Conservation (phyloP, 2,113 vertebrate species). For the Sapayoa aenigma region DNA sequence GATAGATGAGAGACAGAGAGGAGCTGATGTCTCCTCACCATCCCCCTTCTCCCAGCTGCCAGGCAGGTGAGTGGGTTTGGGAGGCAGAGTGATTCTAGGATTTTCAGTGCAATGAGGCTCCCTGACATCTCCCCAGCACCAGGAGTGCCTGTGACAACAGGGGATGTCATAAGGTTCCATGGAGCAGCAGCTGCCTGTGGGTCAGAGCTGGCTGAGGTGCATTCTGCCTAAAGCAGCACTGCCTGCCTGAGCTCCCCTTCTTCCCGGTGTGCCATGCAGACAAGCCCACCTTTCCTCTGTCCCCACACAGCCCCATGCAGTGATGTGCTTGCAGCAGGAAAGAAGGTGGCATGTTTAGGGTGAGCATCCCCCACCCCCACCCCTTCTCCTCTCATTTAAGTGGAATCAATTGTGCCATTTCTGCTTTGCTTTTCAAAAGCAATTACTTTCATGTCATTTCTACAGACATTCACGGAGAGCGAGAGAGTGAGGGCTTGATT, state of each 20-base stretch:
- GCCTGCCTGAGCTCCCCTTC: background rate
- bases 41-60: background rate
- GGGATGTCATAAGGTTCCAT: background rate
- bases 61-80: background rate
- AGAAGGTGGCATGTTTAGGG: conserved; percentile 71
- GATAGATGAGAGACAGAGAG: background rate
- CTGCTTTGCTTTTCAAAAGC: conserved; percentile 89
- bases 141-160: background rate
- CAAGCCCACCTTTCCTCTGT: background rate
- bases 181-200: background rate
- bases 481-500: conserved; percentile 83
- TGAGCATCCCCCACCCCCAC: conserved; percentile 67
- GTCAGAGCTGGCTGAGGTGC: rapidly evolving
- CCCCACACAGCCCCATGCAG: background rate
- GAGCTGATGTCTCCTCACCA: background rate
- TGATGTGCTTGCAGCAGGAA: background rate
- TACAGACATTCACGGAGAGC: conserved; percentile 84
- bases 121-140: background rate
- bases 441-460: conserved; percentile 92
- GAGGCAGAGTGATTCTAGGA: background rate
- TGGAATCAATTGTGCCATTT: conserved; percentile 86
- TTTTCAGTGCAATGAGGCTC: background rate
- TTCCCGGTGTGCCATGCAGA: background rate
- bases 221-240: background rate
- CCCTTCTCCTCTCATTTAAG: conserved; percentile 78